Evolutionary conservation across 2,888 invertebrate genomes (phyloP).

Genomic region (Periphyllus acericola): DNA sequence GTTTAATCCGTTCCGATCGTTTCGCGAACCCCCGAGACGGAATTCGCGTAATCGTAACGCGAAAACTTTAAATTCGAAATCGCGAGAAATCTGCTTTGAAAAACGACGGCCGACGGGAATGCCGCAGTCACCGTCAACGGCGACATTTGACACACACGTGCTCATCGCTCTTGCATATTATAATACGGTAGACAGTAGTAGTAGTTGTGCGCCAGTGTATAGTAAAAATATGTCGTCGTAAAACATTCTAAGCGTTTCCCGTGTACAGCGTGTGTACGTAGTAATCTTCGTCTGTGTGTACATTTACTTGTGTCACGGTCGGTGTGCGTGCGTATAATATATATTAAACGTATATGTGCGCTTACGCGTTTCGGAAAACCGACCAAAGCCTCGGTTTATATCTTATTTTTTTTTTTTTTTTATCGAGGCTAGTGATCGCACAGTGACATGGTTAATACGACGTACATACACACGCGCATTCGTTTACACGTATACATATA

Average conservation of each 20-base stretch:
- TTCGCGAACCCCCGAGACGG: slow-evolving; percentile 8
- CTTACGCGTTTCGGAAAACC: neutral
- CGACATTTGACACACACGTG: neutral
- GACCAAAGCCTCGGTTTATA: neutral
- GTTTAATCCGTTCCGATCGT: slow-evolving; percentile 32
- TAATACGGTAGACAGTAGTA: neutral
- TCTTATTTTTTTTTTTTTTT: slow-evolving; percentile 14
- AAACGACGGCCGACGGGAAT: neutral
- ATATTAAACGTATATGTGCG: neutral
- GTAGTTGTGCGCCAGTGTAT: neutral
- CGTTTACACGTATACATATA: neutral
- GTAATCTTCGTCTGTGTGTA: slow-evolving; percentile 7
- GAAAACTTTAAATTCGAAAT: slow-evolving; percentile 1
- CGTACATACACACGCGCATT: neutral
- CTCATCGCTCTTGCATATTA: neutral
- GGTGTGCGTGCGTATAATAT: neutral
- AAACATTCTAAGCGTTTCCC: slow-evolving; percentile 30
- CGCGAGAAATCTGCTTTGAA: neutral
- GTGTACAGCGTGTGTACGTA: neutral
- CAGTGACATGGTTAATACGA: slow-evolving; percentile 3
- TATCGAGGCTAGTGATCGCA: neutral
- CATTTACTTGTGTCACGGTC: neutral
- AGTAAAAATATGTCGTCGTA: slow-evolving; percentile 25
- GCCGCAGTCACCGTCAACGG: neutral
- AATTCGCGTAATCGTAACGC: slow-evolving; percentile 2